Evolutionary conservation across 2,113 vertebrate species (phyloP), one percentile per base, ranked within the genome.

Genomic region (Triplophysa tibetana): DNA sequence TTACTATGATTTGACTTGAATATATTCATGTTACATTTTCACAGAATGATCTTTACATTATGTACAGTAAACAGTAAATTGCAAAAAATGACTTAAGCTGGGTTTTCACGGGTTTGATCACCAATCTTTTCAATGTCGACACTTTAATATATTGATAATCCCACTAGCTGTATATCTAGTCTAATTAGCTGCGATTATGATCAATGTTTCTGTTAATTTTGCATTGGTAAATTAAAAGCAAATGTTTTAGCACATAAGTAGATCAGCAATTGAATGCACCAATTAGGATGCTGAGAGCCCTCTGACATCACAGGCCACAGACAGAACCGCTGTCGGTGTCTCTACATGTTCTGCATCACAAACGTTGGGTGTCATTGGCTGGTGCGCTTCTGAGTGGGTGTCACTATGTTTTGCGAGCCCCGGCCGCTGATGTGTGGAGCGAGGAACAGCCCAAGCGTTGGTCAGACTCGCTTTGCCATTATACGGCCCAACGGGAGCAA

Each of bases 401-500:
- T 52, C 68, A 74, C 75, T 78, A 33, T 21, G 73, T 23, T 23
- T 65, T 38, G 33, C 38, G 33, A 65, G 60, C 61, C 9, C 54
- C 8, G 75, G 23, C 33, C 50, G 60, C 24, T 62, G 75, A 54
- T 65, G 60, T 63, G 81, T 26, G 24, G 10, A 12, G 43, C 41
- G 61, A 65, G 56, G 60, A 75, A 23, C 26, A 29, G 23, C 24
- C 74, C 45, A 21, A 6, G 74, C 85, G 86, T 85, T 70, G 87
- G 87, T 87, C 88, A 88, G 89, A 86, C 85, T 87, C 87, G 88
- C 83, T 52, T 83, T 89, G 90, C 88, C 89, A 87, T 91, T 88
- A 89, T 83, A 66, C 85, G 81, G 83, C 81, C 87, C 81, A 75
- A 87, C 88, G 88, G 88, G 85, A 87, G 85, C 87, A 85, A 91